A percentile compares a stretch with the other conserved stretches of the same genome.
Evolutionary conservation across 2,888 invertebrate species (phyloP).

Genomic region (Bruchidius siliquastri): DNA sequence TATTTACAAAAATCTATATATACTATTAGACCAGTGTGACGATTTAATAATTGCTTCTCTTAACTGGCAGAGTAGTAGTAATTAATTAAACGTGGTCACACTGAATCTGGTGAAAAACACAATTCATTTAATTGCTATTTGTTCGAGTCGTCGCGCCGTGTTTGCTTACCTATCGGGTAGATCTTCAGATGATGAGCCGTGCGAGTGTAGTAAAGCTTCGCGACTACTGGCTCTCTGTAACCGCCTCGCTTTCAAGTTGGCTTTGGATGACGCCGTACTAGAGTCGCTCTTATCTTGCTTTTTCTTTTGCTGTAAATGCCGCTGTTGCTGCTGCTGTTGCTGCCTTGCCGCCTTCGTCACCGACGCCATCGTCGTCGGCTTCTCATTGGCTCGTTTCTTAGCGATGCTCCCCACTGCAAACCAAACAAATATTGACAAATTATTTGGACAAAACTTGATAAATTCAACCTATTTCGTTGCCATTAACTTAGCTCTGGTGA

Average conservation of each 20-base stretch:
- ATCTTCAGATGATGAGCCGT: slow-evolving; percentile 53
- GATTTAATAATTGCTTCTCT: too few species aligned
- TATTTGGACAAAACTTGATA: too few species aligned
- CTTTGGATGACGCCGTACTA: slow-evolving; percentile 15
- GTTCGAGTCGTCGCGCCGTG: too few species aligned
- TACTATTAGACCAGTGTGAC: too few species aligned
- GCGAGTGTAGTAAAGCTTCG: slow-evolving; percentile 48
- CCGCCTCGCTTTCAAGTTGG: slow-evolving; percentile 45
- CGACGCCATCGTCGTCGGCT: background rate
- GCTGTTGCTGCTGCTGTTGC: background rate
- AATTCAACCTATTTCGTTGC: too few species aligned
- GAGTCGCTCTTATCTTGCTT: slow-evolving; percentile 23
- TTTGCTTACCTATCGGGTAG: slow-evolving; percentile 30
- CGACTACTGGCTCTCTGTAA: slow-evolving; percentile 51
- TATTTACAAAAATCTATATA: too few species aligned
- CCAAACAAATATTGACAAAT: too few species aligned
- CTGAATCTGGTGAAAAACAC: too few species aligned
- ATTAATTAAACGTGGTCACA: too few species aligned
- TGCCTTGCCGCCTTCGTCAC: background rate
- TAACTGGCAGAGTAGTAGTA: too few species aligned
- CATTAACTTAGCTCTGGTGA: too few species aligned
- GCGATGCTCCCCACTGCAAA: background rate
- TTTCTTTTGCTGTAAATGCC: slow-evolving; percentile 12
- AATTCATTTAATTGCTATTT: too few species aligned
- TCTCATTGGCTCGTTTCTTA: background rate